A percentile compares a stretch with the other conserved stretches of the same genome.
Evolutionary conservation across 2,113 vertebrate species (phyloP).

Genomic region (Rattus norvegicus): GRCr8 NC_086040.1:20597001-20597500

Average conservation of each 20-base stretch:
- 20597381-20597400: slow-evolving; percentile 58
- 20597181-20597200: background rate
- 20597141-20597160: slow-evolving; percentile 60
- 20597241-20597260: background rate
- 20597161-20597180: slow-evolving; percentile 43
- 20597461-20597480: too few relatives aligned
- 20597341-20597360: slow-evolving; percentile 45
- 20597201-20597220: background rate
- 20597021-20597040: slow-evolving; percentile 75
- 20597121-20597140: slow-evolving; percentile 65
- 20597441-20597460: too few relatives aligned
- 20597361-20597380: slow-evolving; percentile 42
- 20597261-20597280: slow-evolving; percentile 4
- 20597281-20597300: background rate
- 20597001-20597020: slow-evolving; percentile 81
- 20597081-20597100: slow-evolving; percentile 66
- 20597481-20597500: too few relatives aligned
- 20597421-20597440: too few relatives aligned
- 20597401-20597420: too few relatives aligned
- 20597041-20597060: slow-evolving; percentile 71
- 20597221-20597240: slow-evolving; percentile 6
- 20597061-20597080: slow-evolving; percentile 70
- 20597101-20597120: slow-evolving; percentile 12
- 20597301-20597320: background rate
- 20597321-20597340: slow-evolving; percentile 27